Base-by-base conservation (phyloP, 1,140 invertebrate species). In the Samia ricini region DNA sequence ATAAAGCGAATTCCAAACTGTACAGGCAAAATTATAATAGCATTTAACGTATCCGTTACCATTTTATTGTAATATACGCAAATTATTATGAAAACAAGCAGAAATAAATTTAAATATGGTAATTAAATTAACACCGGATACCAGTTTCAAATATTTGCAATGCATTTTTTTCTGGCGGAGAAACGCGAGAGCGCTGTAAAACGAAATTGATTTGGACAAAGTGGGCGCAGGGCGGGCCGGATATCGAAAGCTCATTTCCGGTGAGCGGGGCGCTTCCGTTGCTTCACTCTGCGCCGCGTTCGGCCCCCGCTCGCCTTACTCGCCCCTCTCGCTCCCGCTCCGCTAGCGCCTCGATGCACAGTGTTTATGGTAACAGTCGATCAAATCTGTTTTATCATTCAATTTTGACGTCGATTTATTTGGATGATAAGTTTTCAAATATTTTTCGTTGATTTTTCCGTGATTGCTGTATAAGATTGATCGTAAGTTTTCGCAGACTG, bases 121-220 rank as follows among this genome's bases (percentile, higher is more conserved):
- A 36, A 57, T 57, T 36, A 19, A 57, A 36, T 36, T 20, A 57
- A 33, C 19, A 33, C n/a, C 26, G 20, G 19, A 57, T 56, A 20
- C 3, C 29, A 20, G 22, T 56, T 57, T 29, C 26, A 33, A 57
- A 68, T 63, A 59, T 63, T 68, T 60, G 57, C 51, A 48, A 61
- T 72, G 72, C 72, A 71, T 77, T 77, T 77, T n/a, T n/a, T 74
- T 74, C 60, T 60, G 19, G 36, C 56, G 54, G 36, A 24, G 21
- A 48, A n/a, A 57, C 48, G 56, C 33, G 33, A 50, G 58, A 36
- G 56, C 63, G 63, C 58, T 77, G 69, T 68, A 71, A 74, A 74
- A 65, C 63, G 69, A 69, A 75, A 78, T 78, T 78, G 76, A 76
- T 76, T 76, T 68, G 76, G 76, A 71, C 73, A 73, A 68, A 71